Evolutionary conservation across 2,888 invertebrate species (phyloP).

Genomic region (Muscina levida): DNA sequence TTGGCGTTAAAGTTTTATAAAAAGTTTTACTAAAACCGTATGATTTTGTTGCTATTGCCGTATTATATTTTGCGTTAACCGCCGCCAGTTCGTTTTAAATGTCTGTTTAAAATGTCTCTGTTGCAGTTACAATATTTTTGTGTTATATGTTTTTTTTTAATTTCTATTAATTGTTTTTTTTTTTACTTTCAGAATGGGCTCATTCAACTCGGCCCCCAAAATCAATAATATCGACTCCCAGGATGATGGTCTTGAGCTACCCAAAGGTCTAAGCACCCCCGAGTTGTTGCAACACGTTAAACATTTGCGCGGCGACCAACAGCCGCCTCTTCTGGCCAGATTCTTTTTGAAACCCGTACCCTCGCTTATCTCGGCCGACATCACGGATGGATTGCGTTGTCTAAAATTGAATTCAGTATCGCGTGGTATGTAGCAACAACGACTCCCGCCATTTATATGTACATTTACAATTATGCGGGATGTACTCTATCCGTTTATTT

Average conservation of each 20-base stretch:
- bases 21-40: neutral
- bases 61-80: neutral
- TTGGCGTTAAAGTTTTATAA: too few species aligned
- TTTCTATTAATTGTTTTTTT: conserved; percentile 4
- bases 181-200: conserved; percentile 84
- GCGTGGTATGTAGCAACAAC: conserved; percentile 77
- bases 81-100: conserved; percentile 3
- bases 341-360: conserved; percentile 74
- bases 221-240: conserved; percentile 84
- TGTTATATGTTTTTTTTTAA: neutral
- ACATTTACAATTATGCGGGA: too few species aligned
- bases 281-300: conserved; percentile 82
- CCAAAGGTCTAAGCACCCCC: conserved; percentile 79
- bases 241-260: conserved; percentile 82
- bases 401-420: conserved; percentile 81
- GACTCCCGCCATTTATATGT: too few species aligned
- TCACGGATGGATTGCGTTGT: conserved; percentile 77
- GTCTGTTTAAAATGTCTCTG: neutral
- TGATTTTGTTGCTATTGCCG: conserved; percentile 1
- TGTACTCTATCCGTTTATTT: neutral
- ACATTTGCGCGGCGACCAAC: conserved; percentile 79
- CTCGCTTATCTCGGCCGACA: conserved; percentile 71
- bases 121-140: neutral
- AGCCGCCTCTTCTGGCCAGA: conserved; percentile 80
- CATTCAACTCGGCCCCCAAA: conserved; percentile 85